Percentiles rank a stretch among this genome's conserved stretches.
Conservation (phyloP, 2,797 vertebrate species). For the Ispidina lecontei region DNA sequence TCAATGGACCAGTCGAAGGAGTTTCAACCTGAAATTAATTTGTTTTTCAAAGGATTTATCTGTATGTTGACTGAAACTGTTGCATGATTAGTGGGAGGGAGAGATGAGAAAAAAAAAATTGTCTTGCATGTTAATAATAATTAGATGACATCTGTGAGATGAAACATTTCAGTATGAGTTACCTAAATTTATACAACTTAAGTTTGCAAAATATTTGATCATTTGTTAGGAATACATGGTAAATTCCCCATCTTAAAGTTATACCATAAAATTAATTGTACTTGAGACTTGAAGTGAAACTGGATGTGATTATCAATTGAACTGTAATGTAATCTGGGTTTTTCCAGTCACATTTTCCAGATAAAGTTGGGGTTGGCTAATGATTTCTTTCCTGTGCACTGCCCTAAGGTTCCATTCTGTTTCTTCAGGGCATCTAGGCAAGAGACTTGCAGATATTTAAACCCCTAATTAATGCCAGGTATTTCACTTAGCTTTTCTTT, state of each 20-base stretch:
- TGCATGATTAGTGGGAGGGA: background rate
- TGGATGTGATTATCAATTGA: slow-evolving; percentile 60
- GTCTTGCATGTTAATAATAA: background rate
- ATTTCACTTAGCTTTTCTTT: slow-evolving; percentile 61
- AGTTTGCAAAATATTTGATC: slow-evolving; percentile 5
- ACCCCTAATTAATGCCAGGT: slow-evolving; percentile 63
- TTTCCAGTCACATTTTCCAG: slow-evolving; percentile 64
- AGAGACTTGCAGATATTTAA: slow-evolving; percentile 55
- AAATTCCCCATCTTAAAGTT: background rate
- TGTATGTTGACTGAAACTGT: background rate
- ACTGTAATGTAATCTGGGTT: slow-evolving; percentile 45
- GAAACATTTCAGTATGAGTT: background rate
- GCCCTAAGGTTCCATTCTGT: slow-evolving; percentile 30
- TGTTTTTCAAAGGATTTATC: background rate
- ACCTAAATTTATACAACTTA: background rate
- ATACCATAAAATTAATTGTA: background rate
- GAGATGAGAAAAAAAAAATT: background rate
- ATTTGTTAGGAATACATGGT: background rate
- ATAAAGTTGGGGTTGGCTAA: slow-evolving; percentile 52
- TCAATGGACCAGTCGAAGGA: background rate
- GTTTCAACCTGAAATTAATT: background rate
- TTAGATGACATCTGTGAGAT: background rate
- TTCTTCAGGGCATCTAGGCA: slow-evolving; percentile 44
- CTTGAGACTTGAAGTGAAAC: slow-evolving; percentile 10
- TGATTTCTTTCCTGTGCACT: slow-evolving; percentile 53